phyloP scores from a whole-genome alignment of 2,113 vertebrate species.

The Clarias batrachus region DNA sequence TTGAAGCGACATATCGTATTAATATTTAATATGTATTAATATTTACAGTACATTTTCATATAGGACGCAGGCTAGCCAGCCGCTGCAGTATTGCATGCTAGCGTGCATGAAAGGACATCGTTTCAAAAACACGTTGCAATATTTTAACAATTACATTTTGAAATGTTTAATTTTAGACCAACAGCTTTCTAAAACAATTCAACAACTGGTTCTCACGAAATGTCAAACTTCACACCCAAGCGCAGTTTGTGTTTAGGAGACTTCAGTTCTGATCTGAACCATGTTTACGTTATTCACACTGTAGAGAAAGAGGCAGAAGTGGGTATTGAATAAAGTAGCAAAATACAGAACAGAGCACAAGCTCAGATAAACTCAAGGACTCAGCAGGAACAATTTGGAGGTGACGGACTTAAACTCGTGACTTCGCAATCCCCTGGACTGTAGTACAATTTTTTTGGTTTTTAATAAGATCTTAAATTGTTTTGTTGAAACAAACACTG shows the following conservation, averaged over 20 bases:
- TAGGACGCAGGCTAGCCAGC: neutral
- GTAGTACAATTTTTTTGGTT: neutral
- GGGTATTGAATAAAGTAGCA: neutral
- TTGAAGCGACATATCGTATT: neutral
- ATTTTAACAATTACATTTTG: neutral
- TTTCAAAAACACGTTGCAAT: neutral
- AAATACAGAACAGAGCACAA: neutral
- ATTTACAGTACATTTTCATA: neutral
- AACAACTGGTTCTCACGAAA: neutral
- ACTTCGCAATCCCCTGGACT: neutral
- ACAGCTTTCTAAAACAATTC: neutral
- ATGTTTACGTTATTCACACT: neutral
- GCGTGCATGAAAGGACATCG: no score
- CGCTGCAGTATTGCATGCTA: neutral
- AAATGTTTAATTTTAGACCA: neutral
- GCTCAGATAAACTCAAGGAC: neutral
- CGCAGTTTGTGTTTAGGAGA: slow-evolving; percentile 2
- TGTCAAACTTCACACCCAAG: neutral
- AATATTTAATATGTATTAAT: neutral
- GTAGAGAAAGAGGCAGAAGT: neutral
- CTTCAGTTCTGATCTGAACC: neutral
- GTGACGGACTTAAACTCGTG: neutral
- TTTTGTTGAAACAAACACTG: neutral
- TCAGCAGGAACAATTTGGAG: neutral
- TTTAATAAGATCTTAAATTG: neutral